Evolutionary conservation across 2,113 vertebrate species (phyloP).

Genomic region (Melanotaenia duboulayi): DNA sequence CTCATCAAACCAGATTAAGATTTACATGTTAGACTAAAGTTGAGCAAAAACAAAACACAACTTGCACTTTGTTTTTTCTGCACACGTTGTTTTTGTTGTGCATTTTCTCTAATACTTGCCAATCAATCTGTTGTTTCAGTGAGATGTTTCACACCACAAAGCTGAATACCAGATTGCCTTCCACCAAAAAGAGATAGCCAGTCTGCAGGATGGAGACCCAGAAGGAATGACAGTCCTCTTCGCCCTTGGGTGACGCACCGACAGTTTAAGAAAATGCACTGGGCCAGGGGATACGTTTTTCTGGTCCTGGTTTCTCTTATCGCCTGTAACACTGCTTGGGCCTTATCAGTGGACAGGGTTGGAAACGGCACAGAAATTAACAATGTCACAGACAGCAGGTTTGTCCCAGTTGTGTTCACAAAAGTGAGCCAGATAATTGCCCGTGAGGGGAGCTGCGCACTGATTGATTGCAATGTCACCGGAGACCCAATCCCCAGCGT

Average conservation of each 20-base stretch:
- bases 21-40: no score
- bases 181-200: slow-evolving; percentile 68
- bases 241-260: slow-evolving; percentile 30
- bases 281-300: slow-evolving; percentile 34
- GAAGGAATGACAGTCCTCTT: slow-evolving; percentile 67
- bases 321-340: slow-evolving; percentile 62
- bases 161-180: slow-evolving; percentile 49
- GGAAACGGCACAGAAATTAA: slow-evolving; percentile 80
- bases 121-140: slow-evolving; percentile 52
- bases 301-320: slow-evolving; percentile 58
- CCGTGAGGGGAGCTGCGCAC: slow-evolving; percentile 91
- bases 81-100: not conserved
- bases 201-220: slow-evolving; percentile 57
- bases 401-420: slow-evolving; percentile 82
- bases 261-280: slow-evolving; percentile 75
- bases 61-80: no score
- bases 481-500: slow-evolving; percentile 89
- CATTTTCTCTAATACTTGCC: slow-evolving; percentile 4
- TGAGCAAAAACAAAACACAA: no score
- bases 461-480: slow-evolving; percentile 93
- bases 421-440: slow-evolving; percentile 90
- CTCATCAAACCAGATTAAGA: no score
- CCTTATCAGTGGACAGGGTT: slow-evolving; percentile 69
- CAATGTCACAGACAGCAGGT: slow-evolving; percentile 74
- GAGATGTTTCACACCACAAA: slow-evolving; percentile 41